Percentiles rank a stretch among this genome's conserved stretches.
These are phyloP conservation scores for Odontamblyopus lacepedii DNA, from an alignment of 2,797 vertebrate species.

Conservation along the genomic window DNA sequence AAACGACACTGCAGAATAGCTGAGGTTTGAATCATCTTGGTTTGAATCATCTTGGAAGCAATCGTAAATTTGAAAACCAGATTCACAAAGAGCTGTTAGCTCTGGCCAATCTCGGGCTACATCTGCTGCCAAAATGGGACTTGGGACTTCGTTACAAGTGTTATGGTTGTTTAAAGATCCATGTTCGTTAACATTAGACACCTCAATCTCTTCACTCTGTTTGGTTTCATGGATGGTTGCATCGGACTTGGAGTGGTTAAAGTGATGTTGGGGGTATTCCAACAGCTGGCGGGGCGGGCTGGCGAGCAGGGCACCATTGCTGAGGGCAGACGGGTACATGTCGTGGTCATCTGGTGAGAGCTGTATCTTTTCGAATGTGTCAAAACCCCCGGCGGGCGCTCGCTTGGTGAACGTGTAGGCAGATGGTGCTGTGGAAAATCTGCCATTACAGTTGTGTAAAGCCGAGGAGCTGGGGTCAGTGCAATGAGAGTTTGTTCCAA, in stretches of 20 bases:
- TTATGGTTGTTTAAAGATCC: slow-evolving; percentile 26
- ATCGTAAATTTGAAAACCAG: slow-evolving; percentile 9
- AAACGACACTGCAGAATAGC: slow-evolving; percentile 7
- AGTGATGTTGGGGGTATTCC: slow-evolving; percentile 37
- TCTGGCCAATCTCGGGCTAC: slow-evolving; percentile 6
- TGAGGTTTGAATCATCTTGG: slow-evolving; percentile 22
- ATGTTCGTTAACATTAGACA: slow-evolving; percentile 27
- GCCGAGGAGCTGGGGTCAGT: slow-evolving; percentile 16
- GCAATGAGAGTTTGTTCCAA: slow-evolving; percentile 22
- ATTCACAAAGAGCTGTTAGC: slow-evolving; percentile 23
- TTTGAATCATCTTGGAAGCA: slow-evolving; percentile 23
- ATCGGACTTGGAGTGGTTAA: slow-evolving; percentile 15
- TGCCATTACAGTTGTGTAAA: slow-evolving; percentile 32
- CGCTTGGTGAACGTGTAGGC: slow-evolving; percentile 27
- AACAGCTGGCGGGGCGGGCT: slow-evolving; percentile 44
- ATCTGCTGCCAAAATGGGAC: slow-evolving; percentile 32
- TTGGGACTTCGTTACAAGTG: slow-evolving; percentile 29
- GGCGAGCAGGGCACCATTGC: slow-evolving; percentile 49
- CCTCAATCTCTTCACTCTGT: slow-evolving; percentile 18
- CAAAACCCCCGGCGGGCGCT: slow-evolving; percentile 53
- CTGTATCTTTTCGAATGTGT: slow-evolving; percentile 78
- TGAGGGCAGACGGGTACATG: slow-evolving; percentile 29
- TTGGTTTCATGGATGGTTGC: slow-evolving; percentile 24
- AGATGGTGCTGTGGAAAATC: slow-evolving; percentile 43
- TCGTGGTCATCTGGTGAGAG: slow-evolving; percentile 62